Evolutionary conservation across 2,888 invertebrate genomes (phyloP), one percentile per base, ranked within the genome.

Genomic region (Thalpophila matura): DNA sequence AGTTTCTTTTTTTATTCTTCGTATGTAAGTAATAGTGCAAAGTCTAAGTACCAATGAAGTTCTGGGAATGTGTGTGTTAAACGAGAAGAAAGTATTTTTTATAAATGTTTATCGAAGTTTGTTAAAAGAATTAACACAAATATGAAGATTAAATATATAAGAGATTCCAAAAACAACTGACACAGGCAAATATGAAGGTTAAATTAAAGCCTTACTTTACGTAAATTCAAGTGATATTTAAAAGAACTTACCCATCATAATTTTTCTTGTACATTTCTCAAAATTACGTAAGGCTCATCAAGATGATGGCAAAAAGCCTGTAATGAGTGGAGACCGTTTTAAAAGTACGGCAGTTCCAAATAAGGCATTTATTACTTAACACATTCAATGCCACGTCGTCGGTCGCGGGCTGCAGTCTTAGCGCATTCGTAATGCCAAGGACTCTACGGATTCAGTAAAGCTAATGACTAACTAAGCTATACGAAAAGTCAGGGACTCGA

Each of bases 141-240:
- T 31, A 26, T 35, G 5, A 26, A 38, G 45, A 35, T 26, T 7
- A 51, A 10, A 42, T 9, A n/a, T n/a, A n/a, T n/a, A n/a, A n/a
- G n/a, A n/a, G n/a, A n/a, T n/a, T n/a, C n/a, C n/a, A n/a, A n/a
- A n/a, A n/a, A n/a, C n/a, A n/a, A n/a, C n/a, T n/a, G n/a, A n/a
- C n/a, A n/a, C n/a, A n/a, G n/a, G n/a, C 22, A 46, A 12, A 14
- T 31, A 26, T 35, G 5, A 26, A 38, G 45, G 40, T 26, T 7
- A 51, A 10, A 42, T 9, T 14, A 16, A 29, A 16, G 9, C 0
- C 18, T 7, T 26, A 27, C 18, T 49, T 20, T 7, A 40, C 20
- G 47, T 43, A 18, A 53, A 43, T 29, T 7, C 63, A 33, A 50
- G 68, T 68, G 72, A 37, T 63, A 72, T 72, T 72, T 72, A 58